Percentiles rank a stretch among this genome's conserved stretches.
Evolutionary conservation across 2,113 vertebrate species (phyloP).

Genomic region (Ovibos moschatus): DNA sequence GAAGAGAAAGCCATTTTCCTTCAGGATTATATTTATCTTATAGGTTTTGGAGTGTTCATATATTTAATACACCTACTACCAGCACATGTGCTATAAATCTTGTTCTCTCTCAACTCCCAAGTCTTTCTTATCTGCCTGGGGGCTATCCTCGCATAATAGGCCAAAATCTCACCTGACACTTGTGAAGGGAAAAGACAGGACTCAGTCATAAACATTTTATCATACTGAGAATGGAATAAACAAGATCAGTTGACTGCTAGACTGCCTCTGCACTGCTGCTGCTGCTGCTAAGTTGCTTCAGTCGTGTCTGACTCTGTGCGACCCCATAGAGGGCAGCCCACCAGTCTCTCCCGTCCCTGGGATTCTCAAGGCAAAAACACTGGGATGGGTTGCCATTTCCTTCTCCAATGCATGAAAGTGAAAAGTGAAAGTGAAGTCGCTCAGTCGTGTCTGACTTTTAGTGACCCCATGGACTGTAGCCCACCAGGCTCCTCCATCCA

Average conservation of each 20-base stretch:
- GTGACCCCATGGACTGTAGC: no score
- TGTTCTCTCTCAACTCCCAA: background rate
- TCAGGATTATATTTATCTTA: background rate
- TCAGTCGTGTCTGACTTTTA: no score
- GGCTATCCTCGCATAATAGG: background rate
- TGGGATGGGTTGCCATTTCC: no score
- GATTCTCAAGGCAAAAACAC: no score
- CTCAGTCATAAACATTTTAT: slow-evolving; percentile 19
- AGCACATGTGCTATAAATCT: background rate
- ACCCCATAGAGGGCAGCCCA: no score
- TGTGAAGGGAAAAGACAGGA: background rate
- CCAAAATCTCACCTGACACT: background rate
- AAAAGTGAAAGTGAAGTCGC: no score
- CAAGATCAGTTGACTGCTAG: background rate
- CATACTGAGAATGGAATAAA: background rate
- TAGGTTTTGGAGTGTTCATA: background rate
- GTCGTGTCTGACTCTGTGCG: no score
- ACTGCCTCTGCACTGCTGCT: background rate
- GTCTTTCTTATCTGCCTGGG: background rate
- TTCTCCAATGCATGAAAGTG: no score
- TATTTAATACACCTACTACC: background rate
- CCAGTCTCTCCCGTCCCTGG: no score
- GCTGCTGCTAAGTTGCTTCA: no score
- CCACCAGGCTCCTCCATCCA: no score
- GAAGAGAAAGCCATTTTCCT: slow-evolving; percentile 8